Evolutionary conservation across 2,888 invertebrate genomes (phyloP).

Genomic region (Mycalesis mineus): DNA sequence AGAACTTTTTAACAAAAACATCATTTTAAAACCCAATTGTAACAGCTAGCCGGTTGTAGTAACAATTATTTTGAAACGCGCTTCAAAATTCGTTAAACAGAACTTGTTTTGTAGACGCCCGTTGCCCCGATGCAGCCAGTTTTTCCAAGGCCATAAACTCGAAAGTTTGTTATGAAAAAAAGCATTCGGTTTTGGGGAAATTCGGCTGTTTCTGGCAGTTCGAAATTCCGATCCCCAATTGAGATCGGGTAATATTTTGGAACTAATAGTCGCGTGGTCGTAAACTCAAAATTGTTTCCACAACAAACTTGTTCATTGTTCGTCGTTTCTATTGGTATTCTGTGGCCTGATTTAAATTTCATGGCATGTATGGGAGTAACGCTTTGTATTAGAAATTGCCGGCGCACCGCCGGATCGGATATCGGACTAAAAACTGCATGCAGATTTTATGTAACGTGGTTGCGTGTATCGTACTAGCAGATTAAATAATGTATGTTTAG

Average conservation of each 20-base stretch:
- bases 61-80: slow-evolving; percentile 2
- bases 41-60: not conserved
- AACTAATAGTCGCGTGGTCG: slow-evolving; percentile 29
- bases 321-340: slow-evolving; percentile 24
- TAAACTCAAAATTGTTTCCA: slow-evolving; percentile 29
- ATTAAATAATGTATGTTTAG: no score
- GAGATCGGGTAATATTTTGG: slow-evolving; percentile 24
- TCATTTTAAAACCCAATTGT: not conserved
- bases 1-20: not conserved
- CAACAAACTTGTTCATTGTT: slow-evolving; percentile 29
- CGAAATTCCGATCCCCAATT: slow-evolving; percentile 22
- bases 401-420: not conserved
- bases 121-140: slow-evolving; percentile 9
- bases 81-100: slow-evolving; percentile 6
- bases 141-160: slow-evolving; percentile 17
- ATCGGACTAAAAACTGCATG: not conserved
- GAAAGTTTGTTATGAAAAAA: slow-evolving; percentile 25
- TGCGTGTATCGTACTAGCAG: not conserved
- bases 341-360: slow-evolving; percentile 29
- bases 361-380: slow-evolving; percentile 28
- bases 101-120: slow-evolving; percentile 17
- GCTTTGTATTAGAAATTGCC: slow-evolving; percentile 23
- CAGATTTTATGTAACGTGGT: not conserved
- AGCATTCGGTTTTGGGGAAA: slow-evolving; percentile 14
- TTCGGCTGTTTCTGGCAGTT: slow-evolving; percentile 12